These are phyloP conservation scores for Neocrepidodera transversa DNA, from an alignment of 2,888 invertebrate species.

Conservation along the genomic window DNA sequence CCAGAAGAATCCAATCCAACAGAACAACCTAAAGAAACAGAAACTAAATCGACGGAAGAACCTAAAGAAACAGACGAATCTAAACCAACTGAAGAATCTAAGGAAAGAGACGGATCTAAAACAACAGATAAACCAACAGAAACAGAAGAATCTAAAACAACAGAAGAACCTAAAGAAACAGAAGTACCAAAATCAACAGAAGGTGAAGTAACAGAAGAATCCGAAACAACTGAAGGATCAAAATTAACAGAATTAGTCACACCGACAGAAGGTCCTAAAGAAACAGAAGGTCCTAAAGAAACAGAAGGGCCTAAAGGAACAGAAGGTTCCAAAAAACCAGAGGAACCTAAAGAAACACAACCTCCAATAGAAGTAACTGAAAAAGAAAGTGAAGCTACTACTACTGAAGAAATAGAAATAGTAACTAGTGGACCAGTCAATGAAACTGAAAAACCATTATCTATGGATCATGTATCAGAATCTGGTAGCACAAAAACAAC, in stretches of 20 bases:
- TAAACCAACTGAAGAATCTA: conserved; percentile 6
- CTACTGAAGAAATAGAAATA: conserved; percentile 39
- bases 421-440: conserved; percentile 43
- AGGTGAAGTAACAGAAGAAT: conserved; percentile 26
- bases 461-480: conserved; percentile 48
- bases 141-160: conserved; percentile 7
- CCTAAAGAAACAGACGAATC: conserved; percentile 11
- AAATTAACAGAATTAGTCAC: neutral
- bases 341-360: conserved; percentile 1
- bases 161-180: conserved; percentile 9
- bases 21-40: conserved; percentile 17
- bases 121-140: conserved; percentile 23
- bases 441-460: conserved; percentile 45
- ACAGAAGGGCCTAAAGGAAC: conserved; percentile 25
- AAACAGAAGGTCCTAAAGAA: conserved; percentile 15
- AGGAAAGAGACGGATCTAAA: no score
- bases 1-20: conserved; percentile 23
- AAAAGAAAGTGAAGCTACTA: conserved; percentile 15
- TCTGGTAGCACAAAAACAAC: conserved; percentile 17
- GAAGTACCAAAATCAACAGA: conserved; percentile 6
- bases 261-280: conserved; percentile 14
- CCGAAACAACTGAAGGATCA: conserved; percentile 6
- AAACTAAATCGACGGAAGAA: conserved; percentile 12
- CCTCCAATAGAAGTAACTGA: conserved; percentile 11
- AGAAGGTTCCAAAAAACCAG: conserved; percentile 21